phyloP scores from a whole-genome alignment of 2,888 invertebrate genomes.

The Drosophila picticornis region DNA sequence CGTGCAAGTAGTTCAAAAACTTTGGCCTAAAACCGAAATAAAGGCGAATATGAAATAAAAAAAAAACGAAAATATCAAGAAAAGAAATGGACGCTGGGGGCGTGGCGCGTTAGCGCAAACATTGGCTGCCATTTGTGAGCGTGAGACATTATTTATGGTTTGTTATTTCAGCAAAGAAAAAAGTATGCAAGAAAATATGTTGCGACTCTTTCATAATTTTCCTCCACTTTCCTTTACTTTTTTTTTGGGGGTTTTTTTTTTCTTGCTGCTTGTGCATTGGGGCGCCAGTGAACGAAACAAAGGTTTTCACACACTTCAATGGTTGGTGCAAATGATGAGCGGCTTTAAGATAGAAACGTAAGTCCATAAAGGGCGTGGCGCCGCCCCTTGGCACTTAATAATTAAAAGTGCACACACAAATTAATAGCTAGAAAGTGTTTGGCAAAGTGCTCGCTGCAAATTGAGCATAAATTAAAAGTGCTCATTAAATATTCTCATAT shows the following conservation, averaged over 20 bases:
- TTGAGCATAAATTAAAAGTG: slow-evolving; percentile 71
- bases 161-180: slow-evolving; percentile 78
- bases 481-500: slow-evolving; percentile 74
- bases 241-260: slow-evolving; percentile 8
- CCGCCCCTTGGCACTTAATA: slow-evolving; percentile 41
- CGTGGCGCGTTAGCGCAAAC: slow-evolving; percentile 62
- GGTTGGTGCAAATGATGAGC: slow-evolving; percentile 16
- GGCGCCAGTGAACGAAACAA: slow-evolving; percentile 43
- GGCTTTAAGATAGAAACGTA: slow-evolving; percentile 64
- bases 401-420: slow-evolving; percentile 67
- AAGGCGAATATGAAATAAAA: slow-evolving; percentile 46
- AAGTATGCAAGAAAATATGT: slow-evolving; percentile 77
- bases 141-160: slow-evolving; percentile 83
- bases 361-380: slow-evolving; percentile 26
- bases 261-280: not conserved
- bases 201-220: slow-evolving; percentile 80
- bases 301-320: slow-evolving; percentile 38
- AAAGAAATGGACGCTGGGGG: slow-evolving; percentile 49
- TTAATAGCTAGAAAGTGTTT: slow-evolving; percentile 44
- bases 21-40: slow-evolving; percentile 74
- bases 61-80: slow-evolving; percentile 8
- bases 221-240: slow-evolving; percentile 18
- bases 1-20: slow-evolving; percentile 80
- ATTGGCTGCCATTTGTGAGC: slow-evolving; percentile 81
- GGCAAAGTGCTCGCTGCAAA: slow-evolving; percentile 31